Evolutionary conservation across 2,113 vertebrate species (phyloP).

Genomic region (Bos javanicus): DNA sequence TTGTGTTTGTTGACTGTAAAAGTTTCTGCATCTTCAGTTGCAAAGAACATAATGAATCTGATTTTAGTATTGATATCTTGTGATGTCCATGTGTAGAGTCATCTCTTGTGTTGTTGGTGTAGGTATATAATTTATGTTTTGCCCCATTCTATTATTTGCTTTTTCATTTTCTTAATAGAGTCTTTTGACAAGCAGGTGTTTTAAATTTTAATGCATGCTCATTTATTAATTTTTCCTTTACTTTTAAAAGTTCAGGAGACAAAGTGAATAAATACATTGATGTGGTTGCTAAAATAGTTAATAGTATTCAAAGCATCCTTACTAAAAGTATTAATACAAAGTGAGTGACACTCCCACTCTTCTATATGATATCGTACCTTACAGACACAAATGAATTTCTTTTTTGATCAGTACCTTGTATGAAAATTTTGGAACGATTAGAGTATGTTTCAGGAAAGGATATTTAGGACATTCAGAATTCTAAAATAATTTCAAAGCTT

Average conservation of each 20-base stretch:
- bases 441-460: neutral
- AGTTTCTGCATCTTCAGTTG: neutral
- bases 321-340: neutral
- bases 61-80: neutral
- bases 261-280: neutral
- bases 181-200: neutral
- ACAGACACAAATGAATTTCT: neutral
- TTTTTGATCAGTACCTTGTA: neutral
- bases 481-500: neutral
- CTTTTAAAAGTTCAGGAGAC: neutral
- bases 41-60: neutral
- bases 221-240: neutral
- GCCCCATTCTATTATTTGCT: neutral
- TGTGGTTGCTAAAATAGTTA: neutral
- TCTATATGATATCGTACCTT: neutral
- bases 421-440: neutral
- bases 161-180: neutral
- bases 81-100: neutral
- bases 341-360: neutral
- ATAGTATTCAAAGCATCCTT: neutral
- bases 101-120: neutral
- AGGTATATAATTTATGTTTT: neutral
- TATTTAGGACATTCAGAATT: neutral
- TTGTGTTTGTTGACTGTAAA: neutral
- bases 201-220: neutral